These are phyloP conservation scores for Adelphocoris suturalis DNA, from an alignment of 2,888 invertebrate genomes.

Conservation along the genomic window DNA sequence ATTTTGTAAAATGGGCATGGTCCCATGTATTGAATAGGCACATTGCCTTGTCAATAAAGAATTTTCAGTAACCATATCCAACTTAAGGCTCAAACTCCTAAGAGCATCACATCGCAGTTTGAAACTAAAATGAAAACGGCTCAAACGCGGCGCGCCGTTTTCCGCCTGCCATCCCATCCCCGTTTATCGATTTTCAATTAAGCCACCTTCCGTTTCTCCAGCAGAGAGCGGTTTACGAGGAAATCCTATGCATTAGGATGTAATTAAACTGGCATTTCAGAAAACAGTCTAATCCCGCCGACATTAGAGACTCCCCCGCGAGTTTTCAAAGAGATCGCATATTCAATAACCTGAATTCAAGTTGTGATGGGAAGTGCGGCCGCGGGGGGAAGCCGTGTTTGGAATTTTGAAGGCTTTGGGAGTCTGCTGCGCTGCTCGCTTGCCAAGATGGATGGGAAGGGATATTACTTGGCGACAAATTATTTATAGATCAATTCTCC, in stretches of 20 bases:
- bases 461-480: background rate
- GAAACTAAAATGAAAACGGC: constrained; percentile 73
- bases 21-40: too few relatives aligned
- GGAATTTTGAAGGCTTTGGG: constrained; percentile 3
- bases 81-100: constrained; percentile 69
- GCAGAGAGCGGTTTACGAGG: constrained; percentile 36
- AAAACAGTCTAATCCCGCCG: constrained; percentile 71
- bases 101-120: constrained; percentile 73
- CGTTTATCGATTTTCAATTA: constrained; percentile 74
- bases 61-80: constrained; percentile 67
- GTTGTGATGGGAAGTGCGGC: background rate
- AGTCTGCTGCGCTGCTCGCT: background rate
- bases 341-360: constrained; percentile 56
- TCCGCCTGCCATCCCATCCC: constrained; percentile 1
- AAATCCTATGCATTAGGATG: constrained; percentile 73
- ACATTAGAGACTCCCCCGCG: constrained; percentile 18
- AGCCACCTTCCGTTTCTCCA: constrained; percentile 46
- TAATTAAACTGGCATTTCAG: constrained; percentile 74
- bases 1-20: too few relatives aligned
- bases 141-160: constrained; percentile 20
- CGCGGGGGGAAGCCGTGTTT: background rate
- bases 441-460: constrained; percentile 16
- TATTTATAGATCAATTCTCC: constrained; percentile 10
- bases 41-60: too few relatives aligned
- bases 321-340: constrained; percentile 51